Evolutionary conservation across 2,113 vertebrate genomes (phyloP), one percentile per base, ranked within the genome.

Genomic region (Cephalopholis sonnerati): DNA sequence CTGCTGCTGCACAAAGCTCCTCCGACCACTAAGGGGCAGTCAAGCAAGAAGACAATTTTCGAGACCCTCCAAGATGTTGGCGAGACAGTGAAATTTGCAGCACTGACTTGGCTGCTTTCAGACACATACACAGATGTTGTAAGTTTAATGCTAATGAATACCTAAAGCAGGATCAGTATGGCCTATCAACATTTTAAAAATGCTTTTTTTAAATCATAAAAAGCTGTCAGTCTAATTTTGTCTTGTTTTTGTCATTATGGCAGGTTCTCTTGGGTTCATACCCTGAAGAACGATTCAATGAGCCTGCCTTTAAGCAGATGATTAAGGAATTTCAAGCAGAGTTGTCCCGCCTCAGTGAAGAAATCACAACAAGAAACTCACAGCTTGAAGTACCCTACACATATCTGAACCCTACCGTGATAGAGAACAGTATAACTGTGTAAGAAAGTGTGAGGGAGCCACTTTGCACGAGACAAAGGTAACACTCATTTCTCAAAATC

Each of bases 21-120:
- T 63, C 91, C 91, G 10, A 85, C 79, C 53, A 77, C 62, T 1
- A 94, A 94, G 72, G 87, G 92, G 4, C 72, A 88, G 58, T 78
- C 91, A 7, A 91, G 39, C 69, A 86, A 82, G 77, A 3, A 80
- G 4, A 84, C 82, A 1, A 54, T 93, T 67, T 11, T 91, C 76
- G 82, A 91, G 32, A 81, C 67, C 2, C 79, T 95, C 12, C 91
- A 92, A 24, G 75, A 79, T 58, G 22, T 84, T 58, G 78, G 64
- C 13, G 74, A 86, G 2, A 79, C 86, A 0, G 76, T 36, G 0
- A 8, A 1, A 2, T 54, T 83, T 7, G 10, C 36, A 9, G 29
- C 53, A 13, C 0, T 79, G 3, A 0, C 1, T 0, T 70, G 55
- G 36, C 0, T 80, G 2, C 83, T 92, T 2, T 71, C 82, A 44